Evolutionary conservation across 2,113 vertebrate species (phyloP).

Genomic region (Crotalus viridis): DNA sequence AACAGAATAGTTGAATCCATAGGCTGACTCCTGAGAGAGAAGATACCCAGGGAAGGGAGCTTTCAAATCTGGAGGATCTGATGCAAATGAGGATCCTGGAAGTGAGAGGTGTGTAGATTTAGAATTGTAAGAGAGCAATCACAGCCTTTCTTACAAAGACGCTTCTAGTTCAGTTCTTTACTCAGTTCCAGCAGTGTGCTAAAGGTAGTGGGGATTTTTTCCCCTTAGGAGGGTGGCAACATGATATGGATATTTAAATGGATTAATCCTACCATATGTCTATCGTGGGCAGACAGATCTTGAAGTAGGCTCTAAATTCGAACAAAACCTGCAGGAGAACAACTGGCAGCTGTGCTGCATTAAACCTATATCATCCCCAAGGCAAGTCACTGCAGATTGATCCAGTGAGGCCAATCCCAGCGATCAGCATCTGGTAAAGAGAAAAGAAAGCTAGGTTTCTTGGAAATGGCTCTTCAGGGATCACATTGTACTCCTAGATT

Average conservation of each 20-base stretch:
- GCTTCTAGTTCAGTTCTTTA: neutral
- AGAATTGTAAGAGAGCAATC: neutral
- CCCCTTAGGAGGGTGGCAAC: neutral
- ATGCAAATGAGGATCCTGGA: neutral
- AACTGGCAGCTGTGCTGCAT: slow-evolving; percentile 6
- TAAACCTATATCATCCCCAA: neutral
- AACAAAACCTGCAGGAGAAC: slow-evolving; percentile 7
- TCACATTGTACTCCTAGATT: slow-evolving; percentile 50
- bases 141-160: neutral
- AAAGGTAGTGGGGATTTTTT: neutral
- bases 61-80: neutral
- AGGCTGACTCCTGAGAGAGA: neutral
- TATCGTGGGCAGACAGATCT: neutral
- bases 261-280: neutral
- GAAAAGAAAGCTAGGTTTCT: slow-evolving; percentile 19
- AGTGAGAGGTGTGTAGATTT: neutral
- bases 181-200: neutral
- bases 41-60: neutral
- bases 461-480: slow-evolving; percentile 37
- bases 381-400: slow-evolving; percentile 16
- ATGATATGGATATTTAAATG: neutral
- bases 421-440: slow-evolving; percentile 7
- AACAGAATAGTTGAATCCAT: neutral
- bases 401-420: neutral
- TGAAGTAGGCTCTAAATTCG: neutral